phyloP scores from a whole-genome alignment of 1,140 invertebrate genomes.

The Ostrea denselamellosa region DNA sequence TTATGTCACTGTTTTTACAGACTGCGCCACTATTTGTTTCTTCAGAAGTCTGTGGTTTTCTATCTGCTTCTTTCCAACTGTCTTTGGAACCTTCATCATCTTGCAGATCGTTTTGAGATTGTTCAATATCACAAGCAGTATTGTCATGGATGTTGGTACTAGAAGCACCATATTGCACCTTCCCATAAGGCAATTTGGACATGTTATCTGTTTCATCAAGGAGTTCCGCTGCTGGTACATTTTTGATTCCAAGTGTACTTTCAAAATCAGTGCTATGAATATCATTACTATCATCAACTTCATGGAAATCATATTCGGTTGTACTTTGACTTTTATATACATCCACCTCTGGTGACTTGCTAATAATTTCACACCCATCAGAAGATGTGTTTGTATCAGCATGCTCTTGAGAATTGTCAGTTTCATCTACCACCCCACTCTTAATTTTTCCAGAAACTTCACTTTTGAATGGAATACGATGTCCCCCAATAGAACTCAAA shows the following conservation, averaged over 20 bases:
- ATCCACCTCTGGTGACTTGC: not conserved
- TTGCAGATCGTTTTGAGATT: not conserved
- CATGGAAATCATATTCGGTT: not conserved
- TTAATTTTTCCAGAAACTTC: not conserved
- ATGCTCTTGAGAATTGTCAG: not conserved
- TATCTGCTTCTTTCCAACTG: not conserved
- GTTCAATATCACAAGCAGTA: not conserved
- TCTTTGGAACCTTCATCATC: not conserved
- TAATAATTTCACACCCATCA: not conserved
- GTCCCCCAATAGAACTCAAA: not conserved
- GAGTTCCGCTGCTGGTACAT: not conserved
- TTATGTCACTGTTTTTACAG: not conserved
- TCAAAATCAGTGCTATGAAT: not conserved
- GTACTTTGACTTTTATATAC: not conserved
- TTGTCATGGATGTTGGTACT: not conserved
- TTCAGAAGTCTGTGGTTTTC: not conserved
- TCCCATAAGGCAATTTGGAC: not conserved
- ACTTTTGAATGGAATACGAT: not conserved
- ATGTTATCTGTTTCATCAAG: not conserved
- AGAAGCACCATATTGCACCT: constrained; percentile 8
- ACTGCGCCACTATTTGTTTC: not conserved
- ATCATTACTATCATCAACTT: constrained; percentile 5
- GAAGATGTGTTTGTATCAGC: not conserved
- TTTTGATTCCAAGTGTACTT: not conserved
- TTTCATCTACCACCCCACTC: not conserved